Conservation (phyloP, 1,140 invertebrate species). For the Drosophila obscura region DNA sequence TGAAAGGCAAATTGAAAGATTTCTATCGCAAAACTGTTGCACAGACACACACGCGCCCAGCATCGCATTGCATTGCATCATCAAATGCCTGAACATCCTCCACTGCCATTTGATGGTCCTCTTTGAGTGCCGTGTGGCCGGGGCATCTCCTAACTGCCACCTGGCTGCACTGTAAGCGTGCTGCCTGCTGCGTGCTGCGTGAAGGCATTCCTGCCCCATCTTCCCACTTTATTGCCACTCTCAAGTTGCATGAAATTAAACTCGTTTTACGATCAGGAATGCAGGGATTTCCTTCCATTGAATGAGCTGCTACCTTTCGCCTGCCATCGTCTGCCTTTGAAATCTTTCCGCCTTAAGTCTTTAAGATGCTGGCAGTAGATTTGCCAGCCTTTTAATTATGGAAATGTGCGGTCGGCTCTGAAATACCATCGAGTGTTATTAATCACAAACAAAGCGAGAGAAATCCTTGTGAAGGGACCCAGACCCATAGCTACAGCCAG, state of each 20-base stretch:
- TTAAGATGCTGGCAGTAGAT: slow-evolving; percentile 39
- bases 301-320: not conserved
- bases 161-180: slow-evolving; percentile 47
- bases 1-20: slow-evolving; percentile 71
- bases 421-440: slow-evolving; percentile 64
- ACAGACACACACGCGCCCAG: slow-evolving; percentile 17
- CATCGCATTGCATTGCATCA: not conserved
- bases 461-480: slow-evolving; percentile 47
- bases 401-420: slow-evolving; percentile 65
- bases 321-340: not conserved
- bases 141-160: slow-evolving; percentile 2
- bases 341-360: slow-evolving; percentile 48
- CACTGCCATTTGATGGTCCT: slow-evolving; percentile 42
- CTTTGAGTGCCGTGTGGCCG: not conserved
- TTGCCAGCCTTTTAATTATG: slow-evolving; percentile 68
- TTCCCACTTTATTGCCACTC: slow-evolving; percentile 81
- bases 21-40: slow-evolving; percentile 69
- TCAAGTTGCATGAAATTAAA: slow-evolving; percentile 78
- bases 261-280: slow-evolving; percentile 72
- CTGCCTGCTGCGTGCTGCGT: slow-evolving; percentile 63
- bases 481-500: not conserved
- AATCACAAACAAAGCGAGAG: slow-evolving; percentile 56
- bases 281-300: slow-evolving; percentile 28
- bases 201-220: slow-evolving; percentile 60
- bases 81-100: slow-evolving; percentile 46